Conservation (phyloP, 2,797 vertebrate genomes). For the Anniella stebbinsi region DNA sequence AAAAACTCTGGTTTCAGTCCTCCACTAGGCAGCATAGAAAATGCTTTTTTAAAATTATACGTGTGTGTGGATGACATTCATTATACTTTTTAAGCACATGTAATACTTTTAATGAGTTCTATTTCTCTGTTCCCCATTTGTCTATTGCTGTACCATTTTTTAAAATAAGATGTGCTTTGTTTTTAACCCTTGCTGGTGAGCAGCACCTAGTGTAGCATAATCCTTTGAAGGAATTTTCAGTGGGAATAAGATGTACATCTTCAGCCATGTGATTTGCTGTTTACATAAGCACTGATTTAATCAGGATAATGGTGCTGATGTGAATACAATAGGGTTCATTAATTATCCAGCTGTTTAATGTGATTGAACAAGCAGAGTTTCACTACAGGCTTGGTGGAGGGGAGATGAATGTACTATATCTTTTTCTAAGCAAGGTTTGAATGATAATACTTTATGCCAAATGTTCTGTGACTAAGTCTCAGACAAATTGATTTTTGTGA, state of each 20-base stretch:
- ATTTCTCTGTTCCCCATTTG: background rate
- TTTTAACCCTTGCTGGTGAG: background rate
- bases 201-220: background rate
- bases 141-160: background rate
- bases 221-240: constrained; percentile 14
- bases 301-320: constrained; percentile 14
- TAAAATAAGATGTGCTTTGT: background rate
- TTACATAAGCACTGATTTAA: constrained; percentile 36
- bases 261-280: constrained; percentile 28
- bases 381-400: constrained; percentile 13
- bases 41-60: background rate
- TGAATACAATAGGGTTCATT: constrained; percentile 49
- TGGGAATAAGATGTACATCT: background rate
- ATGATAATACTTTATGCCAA: constrained; percentile 43
- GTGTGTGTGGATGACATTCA: background rate
- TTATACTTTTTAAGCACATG: background rate
- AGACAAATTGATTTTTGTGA: constrained; percentile 49
- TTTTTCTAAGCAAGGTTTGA: constrained; percentile 27
- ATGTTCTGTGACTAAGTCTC: constrained; percentile 54
- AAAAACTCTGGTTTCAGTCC: background rate
- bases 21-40: background rate
- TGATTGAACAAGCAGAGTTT: constrained; percentile 36
- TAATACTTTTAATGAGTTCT: background rate
- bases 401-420: background rate
- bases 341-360: constrained; percentile 51